phyloP scores from a whole-genome alignment of 2,888 invertebrate genomes.

The Eristalinus sepulchralis region DNA sequence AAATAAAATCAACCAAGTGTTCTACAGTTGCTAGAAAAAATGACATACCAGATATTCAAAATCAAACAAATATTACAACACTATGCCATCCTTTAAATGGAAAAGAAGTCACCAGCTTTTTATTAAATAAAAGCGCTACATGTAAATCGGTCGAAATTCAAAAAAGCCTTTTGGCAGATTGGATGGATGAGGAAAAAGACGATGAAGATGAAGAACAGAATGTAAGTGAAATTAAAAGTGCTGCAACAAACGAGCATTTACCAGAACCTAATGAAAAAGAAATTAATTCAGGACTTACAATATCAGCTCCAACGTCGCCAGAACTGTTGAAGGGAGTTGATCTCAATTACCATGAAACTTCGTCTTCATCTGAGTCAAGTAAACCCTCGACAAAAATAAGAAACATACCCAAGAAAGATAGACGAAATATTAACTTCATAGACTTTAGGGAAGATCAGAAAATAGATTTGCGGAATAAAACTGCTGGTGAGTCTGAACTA shows the following conservation, averaged over 20 bases:
- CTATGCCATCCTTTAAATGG: not conserved
- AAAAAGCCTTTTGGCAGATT: slow-evolving; percentile 88
- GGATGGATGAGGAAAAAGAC: slow-evolving; percentile 86
- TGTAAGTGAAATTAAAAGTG: not conserved
- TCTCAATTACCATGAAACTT: not conserved
- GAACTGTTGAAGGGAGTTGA: not conserved
- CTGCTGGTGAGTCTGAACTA: not conserved
- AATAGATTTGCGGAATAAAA: not conserved
- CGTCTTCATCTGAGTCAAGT: not conserved
- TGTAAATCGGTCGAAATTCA: slow-evolving; percentile 82
- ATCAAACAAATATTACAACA: not conserved
- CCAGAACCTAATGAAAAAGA: not conserved
- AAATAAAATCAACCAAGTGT: not conserved
- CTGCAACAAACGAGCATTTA: not conserved
- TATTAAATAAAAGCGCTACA: not conserved
- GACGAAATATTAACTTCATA: slow-evolving; percentile 76
- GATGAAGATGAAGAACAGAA: slow-evolving; percentile 55
- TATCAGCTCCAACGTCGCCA: not conserved
- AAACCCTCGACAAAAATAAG: slow-evolving; percentile 74
- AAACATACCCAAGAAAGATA: slow-evolving; percentile 80
- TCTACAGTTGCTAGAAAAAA: not conserved
- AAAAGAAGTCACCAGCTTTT: not conserved
- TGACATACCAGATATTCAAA: not conserved
- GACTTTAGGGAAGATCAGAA: slow-evolving; percentile 74
- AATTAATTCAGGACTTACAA: not conserved